Base-by-base conservation (phyloP, 2,888 invertebrate species). In the Neria commutata region DNA sequence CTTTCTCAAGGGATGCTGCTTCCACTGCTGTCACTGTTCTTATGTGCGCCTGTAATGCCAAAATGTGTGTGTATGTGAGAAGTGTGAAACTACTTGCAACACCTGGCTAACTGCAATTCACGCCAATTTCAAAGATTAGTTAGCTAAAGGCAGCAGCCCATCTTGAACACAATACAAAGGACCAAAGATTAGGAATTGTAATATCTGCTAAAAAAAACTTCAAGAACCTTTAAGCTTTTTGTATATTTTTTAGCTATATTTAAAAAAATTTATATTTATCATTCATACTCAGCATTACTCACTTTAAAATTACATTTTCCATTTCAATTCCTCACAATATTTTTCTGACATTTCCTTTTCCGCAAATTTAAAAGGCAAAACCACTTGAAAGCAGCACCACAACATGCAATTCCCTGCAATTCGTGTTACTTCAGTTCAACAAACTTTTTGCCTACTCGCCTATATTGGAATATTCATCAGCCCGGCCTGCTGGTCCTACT, bases 401-500 rank as follows among this genome's bases (percentile, higher is more conserved):
- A 37, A n/a, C 6, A 37, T 14, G 8, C 37, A 8, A 8, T n/a
- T 37, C 37, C 6, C 11, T 29, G 29, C 29, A 37, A 4, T 14
- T 25, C n/a, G 25, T 46, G 45, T 26, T 54, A 17, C 24, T 37
- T n/a, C 34, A 63, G 67, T 67, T 67, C 67, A 65, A 62, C 65
- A 63, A 66, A 65, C 68, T 65, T 67, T 67, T 66, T 65, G 62
- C 68, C 66, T 55, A 68, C 63, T 68, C 64, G 68, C 68, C 68
- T 66, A 67, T 37, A 67, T 68, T 53, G n/a, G n/a, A n/a, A n/a
- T n/a, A n/a, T 40, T 55, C 47, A 14, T 6, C 16, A 48, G 16
- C 6, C 49, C 56, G 45, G n/a, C 46, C 6, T 52, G 40, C 19
- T 49, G 11, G 16, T 47, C 29, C 33, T 51, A 24, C 11, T 3